These are phyloP conservation scores for Clarias gariepinus DNA, from an alignment of 2,113 vertebrate genomes.

Conservation along the genomic window DNA sequence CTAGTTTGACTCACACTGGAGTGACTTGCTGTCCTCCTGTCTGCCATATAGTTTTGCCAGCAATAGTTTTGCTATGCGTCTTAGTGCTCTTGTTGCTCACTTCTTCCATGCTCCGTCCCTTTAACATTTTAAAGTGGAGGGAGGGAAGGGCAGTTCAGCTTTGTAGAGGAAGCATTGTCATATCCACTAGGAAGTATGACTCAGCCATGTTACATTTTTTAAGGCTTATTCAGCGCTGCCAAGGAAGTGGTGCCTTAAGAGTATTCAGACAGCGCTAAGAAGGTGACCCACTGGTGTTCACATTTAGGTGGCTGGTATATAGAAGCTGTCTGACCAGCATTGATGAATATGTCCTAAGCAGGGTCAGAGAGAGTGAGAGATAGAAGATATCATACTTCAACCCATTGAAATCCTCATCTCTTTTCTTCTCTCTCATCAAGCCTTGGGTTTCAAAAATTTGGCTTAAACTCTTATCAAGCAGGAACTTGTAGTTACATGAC, in stretches of 20 bases:
- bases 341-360: slow-evolving; percentile 23
- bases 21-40: slow-evolving; percentile 51
- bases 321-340: slow-evolving; percentile 26
- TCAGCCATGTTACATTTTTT: slow-evolving; percentile 75
- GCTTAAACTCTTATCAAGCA: neutral
- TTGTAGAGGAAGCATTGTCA: slow-evolving; percentile 74
- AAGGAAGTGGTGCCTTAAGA: slow-evolving; percentile 68
- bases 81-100: slow-evolving; percentile 56
- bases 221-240: slow-evolving; percentile 72
- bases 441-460: slow-evolving; percentile 68
- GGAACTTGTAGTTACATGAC: neutral
- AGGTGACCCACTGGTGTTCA: slow-evolving; percentile 37
- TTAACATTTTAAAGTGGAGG: slow-evolving; percentile 54
- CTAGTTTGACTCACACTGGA: slow-evolving; percentile 65
- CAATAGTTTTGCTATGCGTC: slow-evolving; percentile 21
- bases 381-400: slow-evolving; percentile 36
- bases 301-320: slow-evolving; percentile 11
- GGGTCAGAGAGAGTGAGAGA: slow-evolving; percentile 10
- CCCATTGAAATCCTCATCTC: slow-evolving; percentile 56
- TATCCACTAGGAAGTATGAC: slow-evolving; percentile 81
- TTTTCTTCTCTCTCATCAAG: slow-evolving; percentile 43
- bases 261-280: slow-evolving; percentile 26
- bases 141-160: slow-evolving; percentile 55
- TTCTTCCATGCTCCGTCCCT: slow-evolving; percentile 66
- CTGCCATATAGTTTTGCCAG: slow-evolving; percentile 35